Base-by-base conservation (phyloP, 1,140 invertebrate species). In the Zaprionus tsacasi region DNA sequence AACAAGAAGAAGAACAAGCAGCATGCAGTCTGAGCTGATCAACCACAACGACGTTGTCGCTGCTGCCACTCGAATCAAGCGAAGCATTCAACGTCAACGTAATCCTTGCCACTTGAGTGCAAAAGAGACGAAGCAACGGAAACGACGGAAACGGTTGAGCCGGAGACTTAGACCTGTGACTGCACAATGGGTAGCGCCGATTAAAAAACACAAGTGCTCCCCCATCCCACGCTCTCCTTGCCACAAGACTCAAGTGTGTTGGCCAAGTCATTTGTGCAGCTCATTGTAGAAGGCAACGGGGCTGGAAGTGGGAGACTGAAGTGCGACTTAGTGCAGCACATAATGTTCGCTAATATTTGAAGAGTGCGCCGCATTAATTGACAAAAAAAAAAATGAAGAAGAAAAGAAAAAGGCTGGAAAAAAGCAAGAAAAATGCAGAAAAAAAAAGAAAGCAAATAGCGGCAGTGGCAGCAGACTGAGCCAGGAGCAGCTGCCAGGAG, bases 331-430 rank as follows among this genome's bases (percentile, higher is more conserved):
- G 75, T 76, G 78, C 68, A 59, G 55, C 55, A 82, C 67, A 88
- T 88, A 87, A 87, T 87, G 80, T 88, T 81, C 83, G 83, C 83
- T 89, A 88, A 88, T 88, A 88, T 88, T 88, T 88, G 83, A 88
- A 88, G 83, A 88, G 83, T 83, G 70, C 68, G 75, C 79, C 85
- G 85, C 83, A 88, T 89, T 88, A 88, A 88, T 88, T 88, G 83
- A 89, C 83, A 88, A 78, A 70, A 83, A 87, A 86, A 76, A 45
- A 17, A 59, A 40, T 36, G 59, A 52, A 6, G 13, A 66, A 48
- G 50, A 55, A 68, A 54, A 73, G 56, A 63, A 43, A 56, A 33
- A 30, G 27, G 27, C 27, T 21, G 45, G 45, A 55, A 52, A 25
- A 59, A 40, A 45, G 43, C 63, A 52, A 6, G 11, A 66, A 48